A percentile compares a stretch with the other conserved stretches of the same genome.
Conservation (phyloP, 2,113 vertebrate species). For the Macquaria australasica region DNA sequence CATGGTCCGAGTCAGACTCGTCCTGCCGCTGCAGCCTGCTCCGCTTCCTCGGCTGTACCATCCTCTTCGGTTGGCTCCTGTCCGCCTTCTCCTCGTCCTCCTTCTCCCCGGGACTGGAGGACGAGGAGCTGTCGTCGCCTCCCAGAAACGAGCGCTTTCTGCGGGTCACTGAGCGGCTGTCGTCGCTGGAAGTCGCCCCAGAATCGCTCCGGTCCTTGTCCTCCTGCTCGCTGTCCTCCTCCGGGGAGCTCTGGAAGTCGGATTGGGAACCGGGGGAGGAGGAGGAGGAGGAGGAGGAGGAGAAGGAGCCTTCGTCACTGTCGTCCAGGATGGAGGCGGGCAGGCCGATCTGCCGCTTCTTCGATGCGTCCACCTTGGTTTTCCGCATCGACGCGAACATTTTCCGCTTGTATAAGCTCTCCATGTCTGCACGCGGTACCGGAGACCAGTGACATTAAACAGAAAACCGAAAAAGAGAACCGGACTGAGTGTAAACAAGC, state of each 20-base stretch:
- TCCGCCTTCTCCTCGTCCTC: not conserved
- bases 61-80: conserved; percentile 45
- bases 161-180: conserved; percentile 74
- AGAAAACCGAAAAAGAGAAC: not conserved
- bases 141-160: conserved; percentile 77
- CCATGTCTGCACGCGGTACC: conserved; percentile 68
- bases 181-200: conserved; percentile 71
- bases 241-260: conserved; percentile 72
- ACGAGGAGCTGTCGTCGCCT: conserved; percentile 68
- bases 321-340: conserved; percentile 80
- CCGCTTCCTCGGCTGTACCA: conserved; percentile 65
- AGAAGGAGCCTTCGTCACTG: conserved; percentile 82
- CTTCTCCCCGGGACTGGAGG: conserved; percentile 52
- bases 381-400: conserved; percentile 83
- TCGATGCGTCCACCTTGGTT: conserved; percentile 75
- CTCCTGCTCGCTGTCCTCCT: conserved; percentile 68
- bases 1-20: conserved; percentile 76
- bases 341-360: conserved; percentile 77
- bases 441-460: conserved; percentile 56
- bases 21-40: conserved; percentile 74
- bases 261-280: conserved; percentile 70
- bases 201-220: conserved; percentile 62
- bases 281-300: conserved; percentile 67
- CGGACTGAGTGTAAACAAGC: conserved; percentile 23
- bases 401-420: conserved; percentile 83